Evolutionary conservation across 1,140 invertebrate genomes (phyloP).

Genomic region (Tetragnatha versicolor): DNA sequence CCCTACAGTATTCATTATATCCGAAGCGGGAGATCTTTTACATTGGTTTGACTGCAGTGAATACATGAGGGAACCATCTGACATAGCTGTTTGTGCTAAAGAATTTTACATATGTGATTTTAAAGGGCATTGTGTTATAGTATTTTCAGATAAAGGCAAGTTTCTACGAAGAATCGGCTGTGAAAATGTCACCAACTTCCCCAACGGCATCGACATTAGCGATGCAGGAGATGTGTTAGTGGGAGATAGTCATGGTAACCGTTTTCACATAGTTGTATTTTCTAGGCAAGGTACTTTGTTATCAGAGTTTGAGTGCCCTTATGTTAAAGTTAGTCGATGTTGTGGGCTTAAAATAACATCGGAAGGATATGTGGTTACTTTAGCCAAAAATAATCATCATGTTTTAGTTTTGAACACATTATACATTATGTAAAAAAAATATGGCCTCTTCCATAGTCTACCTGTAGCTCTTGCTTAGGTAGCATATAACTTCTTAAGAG

Average conservation of each 20-base stretch:
- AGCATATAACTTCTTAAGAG: slow-evolving; percentile 50
- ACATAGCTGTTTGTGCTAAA: slow-evolving; percentile 92
- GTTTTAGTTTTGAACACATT: slow-evolving; percentile 94
- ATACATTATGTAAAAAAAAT: slow-evolving; percentile 74
- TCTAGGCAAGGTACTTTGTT: slow-evolving; percentile 83
- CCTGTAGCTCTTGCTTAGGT: slow-evolving; percentile 50
- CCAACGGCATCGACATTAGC: slow-evolving; percentile 96
- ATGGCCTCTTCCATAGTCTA: slow-evolving; percentile 48
- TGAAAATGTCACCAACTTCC: slow-evolving; percentile 94
- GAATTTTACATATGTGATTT: slow-evolving; percentile 98
- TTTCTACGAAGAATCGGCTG: slow-evolving; percentile 92
- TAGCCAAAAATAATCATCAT: slow-evolving; percentile 98
- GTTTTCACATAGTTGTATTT: slow-evolving; percentile 95
- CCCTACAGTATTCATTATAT: slow-evolving; percentile 93
- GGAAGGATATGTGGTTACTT: slow-evolving; percentile 93
- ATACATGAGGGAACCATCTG: slow-evolving; percentile 95
- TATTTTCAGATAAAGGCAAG: slow-evolving; percentile 89
- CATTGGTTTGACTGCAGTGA: slow-evolving; percentile 97
- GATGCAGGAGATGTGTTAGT: slow-evolving; percentile 95
- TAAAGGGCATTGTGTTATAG: slow-evolving; percentile 96
- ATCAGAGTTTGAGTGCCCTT: slow-evolving; percentile 94
- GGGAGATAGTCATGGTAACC: slow-evolving; percentile 96
- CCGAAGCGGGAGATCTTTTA: slow-evolving; percentile 86
- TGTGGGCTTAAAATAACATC: slow-evolving; percentile 96
- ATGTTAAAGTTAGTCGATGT: slow-evolving; percentile 96